phyloP scores from a whole-genome alignment of 2,888 invertebrate genomes.

The Ennomos fuscantarius region DNA sequence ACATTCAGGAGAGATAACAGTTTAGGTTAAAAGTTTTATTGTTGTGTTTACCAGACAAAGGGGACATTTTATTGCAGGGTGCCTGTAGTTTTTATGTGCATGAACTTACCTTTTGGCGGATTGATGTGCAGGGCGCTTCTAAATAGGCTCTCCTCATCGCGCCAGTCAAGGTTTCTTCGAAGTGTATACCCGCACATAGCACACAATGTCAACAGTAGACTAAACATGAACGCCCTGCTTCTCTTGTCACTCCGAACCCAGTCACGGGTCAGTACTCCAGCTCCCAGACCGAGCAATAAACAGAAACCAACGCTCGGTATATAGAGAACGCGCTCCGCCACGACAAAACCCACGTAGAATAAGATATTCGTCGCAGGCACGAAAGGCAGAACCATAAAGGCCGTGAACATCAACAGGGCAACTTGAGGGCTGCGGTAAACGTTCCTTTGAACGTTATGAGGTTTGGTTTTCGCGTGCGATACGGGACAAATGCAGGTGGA shows the following conservation, averaged over 20 bases:
- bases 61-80: constrained; percentile 1
- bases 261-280: constrained; percentile 75
- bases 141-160: constrained; percentile 96
- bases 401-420: constrained; percentile 86
- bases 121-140: constrained; percentile 95
- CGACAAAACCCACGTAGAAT: constrained; percentile 99
- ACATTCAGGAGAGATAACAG: constrained; percentile 10
- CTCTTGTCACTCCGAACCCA: constrained; percentile 75
- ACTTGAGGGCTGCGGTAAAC: constrained; percentile 73
- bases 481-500: constrained; percentile 77
- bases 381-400: constrained; percentile 95
- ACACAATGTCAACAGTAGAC: constrained; percentile 85
- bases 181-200: constrained; percentile 91
- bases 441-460: constrained; percentile 58
- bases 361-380: constrained; percentile 98
- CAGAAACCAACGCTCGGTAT: constrained; percentile 98
- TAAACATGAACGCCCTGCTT: constrained; percentile 72
- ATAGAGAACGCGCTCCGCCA: constrained; percentile 98
- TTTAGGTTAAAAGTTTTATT: constrained; percentile 6
- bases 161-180: constrained; percentile 95
- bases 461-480: constrained; percentile 60
- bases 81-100: not conserved
- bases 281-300: constrained; percentile 92
- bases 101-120: constrained; percentile 96
- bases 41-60: constrained; percentile 1